Conservation (phyloP, 2,113 vertebrate species). For the Sturnira hondurensis region DNA sequence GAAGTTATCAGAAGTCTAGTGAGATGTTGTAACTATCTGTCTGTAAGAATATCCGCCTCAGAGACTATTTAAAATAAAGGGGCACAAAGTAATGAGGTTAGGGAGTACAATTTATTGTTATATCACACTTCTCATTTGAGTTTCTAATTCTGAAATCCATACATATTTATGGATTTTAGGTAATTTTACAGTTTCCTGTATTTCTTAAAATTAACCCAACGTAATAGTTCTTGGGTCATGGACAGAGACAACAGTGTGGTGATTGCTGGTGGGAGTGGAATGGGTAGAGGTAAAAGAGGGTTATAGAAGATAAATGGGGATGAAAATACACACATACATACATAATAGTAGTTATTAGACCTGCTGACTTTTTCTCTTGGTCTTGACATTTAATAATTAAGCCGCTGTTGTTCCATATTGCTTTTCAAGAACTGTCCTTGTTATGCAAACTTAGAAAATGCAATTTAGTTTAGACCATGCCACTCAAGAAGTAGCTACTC, state of each 20-base stretch:
- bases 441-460: conserved; percentile 1
- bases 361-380: background rate
- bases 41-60: background rate
- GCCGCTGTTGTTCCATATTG: background rate
- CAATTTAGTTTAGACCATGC: conserved; percentile 21
- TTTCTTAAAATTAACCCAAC: background rate
- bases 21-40: background rate
- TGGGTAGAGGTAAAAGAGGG: no score
- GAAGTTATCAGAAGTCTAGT: background rate
- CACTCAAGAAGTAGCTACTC: background rate
- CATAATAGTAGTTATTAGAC: background rate
- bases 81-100: background rate
- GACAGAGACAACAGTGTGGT: no score
- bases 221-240: no score
- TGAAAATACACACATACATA: background rate
- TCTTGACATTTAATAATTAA: conserved; percentile 6
- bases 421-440: background rate
- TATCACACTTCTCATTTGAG: background rate
- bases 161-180: background rate
- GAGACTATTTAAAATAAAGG: background rate
- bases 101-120: background rate
- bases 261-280: no score
- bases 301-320: no score
- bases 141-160: background rate
- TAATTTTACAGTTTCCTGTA: background rate